phyloP scores from a whole-genome alignment of 2,888 invertebrate genomes.

The Heteromurus nitidus region DNA sequence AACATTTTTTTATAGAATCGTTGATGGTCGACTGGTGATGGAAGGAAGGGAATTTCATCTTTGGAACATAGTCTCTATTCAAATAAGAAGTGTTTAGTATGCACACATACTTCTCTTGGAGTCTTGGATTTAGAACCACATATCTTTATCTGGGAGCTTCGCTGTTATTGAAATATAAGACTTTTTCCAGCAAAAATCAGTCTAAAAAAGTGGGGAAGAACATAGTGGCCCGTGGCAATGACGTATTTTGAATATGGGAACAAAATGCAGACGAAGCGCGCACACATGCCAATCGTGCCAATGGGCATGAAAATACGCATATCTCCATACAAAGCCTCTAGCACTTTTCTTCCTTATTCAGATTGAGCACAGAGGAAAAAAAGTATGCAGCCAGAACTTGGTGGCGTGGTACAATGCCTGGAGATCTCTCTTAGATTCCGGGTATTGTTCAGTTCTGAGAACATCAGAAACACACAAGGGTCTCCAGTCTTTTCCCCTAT shows the following conservation, averaged over 20 bases:
- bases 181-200: constrained; percentile 11
- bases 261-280: constrained; percentile 4
- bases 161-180: constrained; percentile 46
- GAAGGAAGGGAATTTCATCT: background rate
- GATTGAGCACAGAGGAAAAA: background rate
- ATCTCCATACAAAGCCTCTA: too few relatives aligned
- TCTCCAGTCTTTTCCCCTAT: constrained; percentile 5
- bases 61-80: too few relatives aligned
- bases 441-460: too few relatives aligned
- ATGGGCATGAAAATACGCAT: constrained; percentile 15
- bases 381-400: too few relatives aligned
- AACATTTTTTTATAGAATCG: constrained; percentile 6
- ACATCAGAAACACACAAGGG: too few relatives aligned
- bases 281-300: constrained; percentile 40
- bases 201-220: background rate
- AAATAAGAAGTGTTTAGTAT: too few relatives aligned
- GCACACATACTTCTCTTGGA: too few relatives aligned
- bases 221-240: constrained; percentile 44
- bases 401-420: too few relatives aligned
- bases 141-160: too few relatives aligned
- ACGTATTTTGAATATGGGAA: constrained; percentile 43
- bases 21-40: constrained; percentile 42
- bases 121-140: too few relatives aligned
- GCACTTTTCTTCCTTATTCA: too few relatives aligned
- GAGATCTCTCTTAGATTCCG: too few relatives aligned